Percentiles rank a stretch among this genome's conserved stretches.
These are phyloP conservation scores for Ennomos erosarius DNA, from an alignment of 2,888 invertebrate genomes.

Conservation along the genomic window DNA sequence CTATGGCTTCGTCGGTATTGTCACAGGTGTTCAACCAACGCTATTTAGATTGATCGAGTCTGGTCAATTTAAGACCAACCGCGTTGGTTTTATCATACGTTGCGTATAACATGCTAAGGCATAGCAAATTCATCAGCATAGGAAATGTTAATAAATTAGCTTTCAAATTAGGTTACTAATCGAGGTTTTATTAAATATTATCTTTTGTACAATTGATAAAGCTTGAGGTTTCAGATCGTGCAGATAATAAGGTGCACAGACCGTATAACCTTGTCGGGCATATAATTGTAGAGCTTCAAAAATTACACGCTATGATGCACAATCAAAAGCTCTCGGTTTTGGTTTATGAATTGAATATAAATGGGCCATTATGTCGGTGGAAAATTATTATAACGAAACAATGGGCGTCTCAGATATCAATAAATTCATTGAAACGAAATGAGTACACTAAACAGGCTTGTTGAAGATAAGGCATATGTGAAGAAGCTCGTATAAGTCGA, in stretches of 20 bases:
- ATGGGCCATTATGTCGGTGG: no score
- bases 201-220: neutral
- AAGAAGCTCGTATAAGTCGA: neutral
- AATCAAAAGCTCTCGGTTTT: no score
- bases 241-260: slow-evolving; percentile 13
- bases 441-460: no score
- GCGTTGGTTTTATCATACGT: neutral
- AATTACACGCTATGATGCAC: slow-evolving; percentile 26
- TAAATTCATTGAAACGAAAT: no score
- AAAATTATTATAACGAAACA: no score
- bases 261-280: slow-evolving; percentile 28
- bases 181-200: neutral
- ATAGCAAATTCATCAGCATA: neutral
- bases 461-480: no score
- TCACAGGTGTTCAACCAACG: slow-evolving; percentile 23
- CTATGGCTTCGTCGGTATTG: slow-evolving; percentile 17
- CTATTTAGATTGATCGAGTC: slow-evolving; percentile 21
- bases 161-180: neutral
- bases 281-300: slow-evolving; percentile 39
- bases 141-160: neutral
- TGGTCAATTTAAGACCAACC: slow-evolving; percentile 5
- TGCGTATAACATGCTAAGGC: no score
- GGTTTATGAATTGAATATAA: no score
- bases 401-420: no score
- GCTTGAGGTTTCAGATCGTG: slow-evolving; percentile 3